A percentile compares a stretch with the other conserved stretches of the same genome.
These are phyloP conservation scores for Gallinago nigripennis DNA, from an alignment of 2,797 vertebrate species.

Conservation along the genomic window DNA sequence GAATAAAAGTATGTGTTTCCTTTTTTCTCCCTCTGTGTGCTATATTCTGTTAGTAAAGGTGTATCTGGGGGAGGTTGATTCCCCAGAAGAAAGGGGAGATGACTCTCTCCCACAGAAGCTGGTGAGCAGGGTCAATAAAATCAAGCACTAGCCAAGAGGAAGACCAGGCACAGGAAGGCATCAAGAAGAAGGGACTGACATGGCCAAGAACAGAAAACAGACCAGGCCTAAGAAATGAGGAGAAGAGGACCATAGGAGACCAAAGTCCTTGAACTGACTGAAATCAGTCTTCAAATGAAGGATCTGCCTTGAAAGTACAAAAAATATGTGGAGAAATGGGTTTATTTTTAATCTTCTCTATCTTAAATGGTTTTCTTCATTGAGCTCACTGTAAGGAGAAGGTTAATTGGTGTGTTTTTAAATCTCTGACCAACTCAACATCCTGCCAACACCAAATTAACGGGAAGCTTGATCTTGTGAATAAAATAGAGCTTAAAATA, in stretches of 20 bases:
- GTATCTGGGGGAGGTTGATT: not conserved
- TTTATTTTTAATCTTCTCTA: not conserved
- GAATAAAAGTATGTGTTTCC: not conserved
- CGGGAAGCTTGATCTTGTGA: not conserved
- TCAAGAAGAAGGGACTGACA: not conserved
- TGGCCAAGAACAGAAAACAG: not conserved
- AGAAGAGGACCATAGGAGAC: not conserved
- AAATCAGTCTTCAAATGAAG: not conserved
- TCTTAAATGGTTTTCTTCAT: not conserved
- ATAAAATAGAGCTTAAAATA: not conserved
- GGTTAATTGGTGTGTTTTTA: not conserved
- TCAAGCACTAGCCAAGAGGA: not conserved
- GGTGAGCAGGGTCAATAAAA: not conserved
- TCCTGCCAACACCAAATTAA: not conserved
- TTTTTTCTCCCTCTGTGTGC: not conserved
- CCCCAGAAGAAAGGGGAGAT: not conserved
- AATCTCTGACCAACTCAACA: not conserved
- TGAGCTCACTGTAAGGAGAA: not conserved
- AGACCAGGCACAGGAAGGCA: not conserved
- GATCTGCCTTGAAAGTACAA: not conserved
- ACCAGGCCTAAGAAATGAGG: not conserved
- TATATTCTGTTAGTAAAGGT: not conserved
- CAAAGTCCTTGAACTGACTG: not conserved
- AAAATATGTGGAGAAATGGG: not conserved
- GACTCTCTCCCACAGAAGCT: not conserved